Evolutionary conservation across 2,797 vertebrate genomes (phyloP).

Genomic region (Columba guinea): DNA sequence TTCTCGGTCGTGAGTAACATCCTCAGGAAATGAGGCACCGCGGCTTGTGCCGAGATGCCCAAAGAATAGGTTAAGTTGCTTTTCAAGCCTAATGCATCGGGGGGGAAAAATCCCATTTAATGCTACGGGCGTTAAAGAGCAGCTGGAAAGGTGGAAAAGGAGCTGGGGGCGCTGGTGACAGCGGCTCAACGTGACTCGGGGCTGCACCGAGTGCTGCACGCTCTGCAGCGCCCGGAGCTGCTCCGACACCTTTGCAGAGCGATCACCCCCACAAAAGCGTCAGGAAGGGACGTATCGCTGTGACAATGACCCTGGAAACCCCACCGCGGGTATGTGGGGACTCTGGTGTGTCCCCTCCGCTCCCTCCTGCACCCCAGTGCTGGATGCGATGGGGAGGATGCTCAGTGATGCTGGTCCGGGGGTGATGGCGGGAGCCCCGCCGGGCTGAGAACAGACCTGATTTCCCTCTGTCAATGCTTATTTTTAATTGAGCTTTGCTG

Average conservation of each 20-base stretch:
- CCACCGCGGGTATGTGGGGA: rapidly evolving
- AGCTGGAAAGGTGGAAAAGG: too few relatives aligned
- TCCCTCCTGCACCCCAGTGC: neutral
- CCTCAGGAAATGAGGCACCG: neutral
- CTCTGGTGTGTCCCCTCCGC: neutral
- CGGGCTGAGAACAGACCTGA: neutral
- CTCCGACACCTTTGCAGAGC: neutral
- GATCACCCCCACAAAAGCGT: rapidly evolving
- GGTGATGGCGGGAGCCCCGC: neutral
- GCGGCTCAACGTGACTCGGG: too few relatives aligned
- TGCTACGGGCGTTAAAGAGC: too few relatives aligned
- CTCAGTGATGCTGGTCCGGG: neutral
- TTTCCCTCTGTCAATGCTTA: rapidly evolving
- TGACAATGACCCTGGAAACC: rapidly evolving
- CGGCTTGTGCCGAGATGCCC: too few relatives aligned
- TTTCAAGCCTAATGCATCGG: too few relatives aligned
- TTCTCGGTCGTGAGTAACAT: neutral
- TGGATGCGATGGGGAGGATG: neutral
- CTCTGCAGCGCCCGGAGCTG: neutral
- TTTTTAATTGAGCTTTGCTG: neutral
- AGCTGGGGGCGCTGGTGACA: too few relatives aligned
- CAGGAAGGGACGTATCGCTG: rapidly evolving
- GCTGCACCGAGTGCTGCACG: rapidly evolving
- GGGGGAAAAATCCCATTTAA: too few relatives aligned
- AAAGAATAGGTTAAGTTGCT: too few relatives aligned